Percentiles rank a stretch among this genome's conserved stretches.
Conservation (phyloP, 2,113 vertebrate genomes). For the Myanophis thanlyinensis region DNA sequence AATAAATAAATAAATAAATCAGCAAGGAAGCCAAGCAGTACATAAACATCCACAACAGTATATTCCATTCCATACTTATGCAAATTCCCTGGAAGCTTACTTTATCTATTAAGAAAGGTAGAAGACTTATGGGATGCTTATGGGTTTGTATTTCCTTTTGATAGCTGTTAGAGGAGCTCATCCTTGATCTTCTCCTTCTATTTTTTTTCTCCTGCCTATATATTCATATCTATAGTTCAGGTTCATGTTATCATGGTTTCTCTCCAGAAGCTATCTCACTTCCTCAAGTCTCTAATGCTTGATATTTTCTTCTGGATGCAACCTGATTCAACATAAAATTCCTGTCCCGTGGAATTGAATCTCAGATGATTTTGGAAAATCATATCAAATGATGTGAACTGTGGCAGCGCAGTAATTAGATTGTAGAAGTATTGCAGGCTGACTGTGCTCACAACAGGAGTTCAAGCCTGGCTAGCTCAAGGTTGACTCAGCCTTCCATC, state of each 20-base stretch:
- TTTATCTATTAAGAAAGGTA: not conserved
- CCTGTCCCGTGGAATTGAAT: not conserved
- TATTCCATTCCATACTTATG: not conserved
- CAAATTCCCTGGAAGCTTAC: not conserved
- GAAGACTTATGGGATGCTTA: not conserved
- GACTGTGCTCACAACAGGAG: too few species aligned
- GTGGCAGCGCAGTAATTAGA: not conserved
- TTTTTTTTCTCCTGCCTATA: not conserved
- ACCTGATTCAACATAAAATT: not conserved
- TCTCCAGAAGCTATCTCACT: not conserved
- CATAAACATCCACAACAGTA: not conserved
- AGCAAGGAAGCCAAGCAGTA: not conserved
- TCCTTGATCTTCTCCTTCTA: not conserved
- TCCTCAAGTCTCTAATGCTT: not conserved
- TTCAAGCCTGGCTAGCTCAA: too few species aligned
- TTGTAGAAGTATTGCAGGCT: not conserved
- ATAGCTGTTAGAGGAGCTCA: not conserved
- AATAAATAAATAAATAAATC: not conserved
- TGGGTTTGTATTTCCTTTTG: not conserved
- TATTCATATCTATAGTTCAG: not conserved
- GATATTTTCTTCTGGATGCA: not conserved
- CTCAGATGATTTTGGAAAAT: not conserved
- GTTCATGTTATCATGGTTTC: not conserved
- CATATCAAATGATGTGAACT: not conserved
- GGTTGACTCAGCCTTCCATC: too few species aligned